phyloP scores from a whole-genome alignment of 1,140 invertebrate genomes.

The Teleogryllus occipitalis region DNA sequence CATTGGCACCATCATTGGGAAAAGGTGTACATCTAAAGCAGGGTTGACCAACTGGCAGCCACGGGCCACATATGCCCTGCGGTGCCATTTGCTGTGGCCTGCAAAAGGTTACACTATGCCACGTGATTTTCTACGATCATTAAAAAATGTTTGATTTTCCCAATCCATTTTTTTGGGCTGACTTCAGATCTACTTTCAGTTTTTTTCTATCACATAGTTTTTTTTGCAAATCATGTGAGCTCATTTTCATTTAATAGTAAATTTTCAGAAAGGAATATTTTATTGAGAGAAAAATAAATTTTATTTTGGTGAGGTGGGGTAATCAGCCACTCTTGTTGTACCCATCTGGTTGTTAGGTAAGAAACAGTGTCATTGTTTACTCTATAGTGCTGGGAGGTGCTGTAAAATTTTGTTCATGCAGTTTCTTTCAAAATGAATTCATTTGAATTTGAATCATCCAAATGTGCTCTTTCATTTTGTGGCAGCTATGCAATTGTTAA shows the following conservation, averaged over 20 bases:
- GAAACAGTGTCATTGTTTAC: not conserved
- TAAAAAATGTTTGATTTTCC: not conserved
- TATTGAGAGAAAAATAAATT: not conserved
- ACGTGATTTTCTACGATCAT: not conserved
- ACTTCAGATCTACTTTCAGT: not conserved
- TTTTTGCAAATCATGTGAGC: not conserved
- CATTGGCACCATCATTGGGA: too few relatives aligned
- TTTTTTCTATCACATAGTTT: not conserved
- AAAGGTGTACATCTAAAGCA: too few relatives aligned
- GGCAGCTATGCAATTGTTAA: not conserved
- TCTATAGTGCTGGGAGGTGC: not conserved
- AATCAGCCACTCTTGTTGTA: too few relatives aligned
- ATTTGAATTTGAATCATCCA: not conserved
- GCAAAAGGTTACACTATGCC: too few relatives aligned
- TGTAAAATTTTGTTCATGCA: not conserved
- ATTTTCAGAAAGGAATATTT: slow-evolving; percentile 1
- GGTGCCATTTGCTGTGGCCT: too few relatives aligned
- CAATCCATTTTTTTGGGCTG: not conserved
- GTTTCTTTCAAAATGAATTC: not conserved
- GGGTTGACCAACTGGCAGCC: too few relatives aligned
- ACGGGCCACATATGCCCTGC: too few relatives aligned
- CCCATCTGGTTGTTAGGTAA: too few relatives aligned
- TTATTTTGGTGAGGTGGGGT: too few relatives aligned
- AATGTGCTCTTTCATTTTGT: slow-evolving; percentile 7
- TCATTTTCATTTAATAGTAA: not conserved